Percentiles rank a stretch among this genome's conserved stretches.
Evolutionary conservation across 2,797 vertebrate species (phyloP).

Genomic region (Clamator glandarius): DNA sequence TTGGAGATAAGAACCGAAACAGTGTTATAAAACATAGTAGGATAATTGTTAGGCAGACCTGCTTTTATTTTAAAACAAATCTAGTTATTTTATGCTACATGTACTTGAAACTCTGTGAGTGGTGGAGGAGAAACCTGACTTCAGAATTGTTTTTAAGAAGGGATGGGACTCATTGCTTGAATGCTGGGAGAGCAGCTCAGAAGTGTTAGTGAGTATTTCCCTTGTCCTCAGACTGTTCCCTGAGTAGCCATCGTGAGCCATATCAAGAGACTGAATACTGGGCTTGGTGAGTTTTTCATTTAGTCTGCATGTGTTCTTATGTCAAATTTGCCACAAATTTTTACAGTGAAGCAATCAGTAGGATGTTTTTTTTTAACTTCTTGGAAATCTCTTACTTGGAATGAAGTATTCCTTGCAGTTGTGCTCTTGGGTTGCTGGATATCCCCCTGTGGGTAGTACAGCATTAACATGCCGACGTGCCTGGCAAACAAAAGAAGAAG

Average conservation of each 20-base stretch:
- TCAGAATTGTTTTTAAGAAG: background rate
- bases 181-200: background rate
- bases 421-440: background rate
- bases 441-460: background rate
- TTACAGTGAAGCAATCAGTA: background rate
- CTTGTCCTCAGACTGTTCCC: background rate
- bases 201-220: background rate
- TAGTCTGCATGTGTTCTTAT: background rate
- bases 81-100: background rate
- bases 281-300: background rate
- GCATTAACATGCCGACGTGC: fast-evolving
- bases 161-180: background rate
- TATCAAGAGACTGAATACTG: fast-evolving
- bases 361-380: background rate
- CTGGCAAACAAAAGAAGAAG: background rate
- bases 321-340: background rate
- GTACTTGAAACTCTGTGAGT: background rate
- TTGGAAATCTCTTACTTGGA: background rate
- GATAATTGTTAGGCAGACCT: background rate
- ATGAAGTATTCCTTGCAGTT: background rate
- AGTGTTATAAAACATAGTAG: background rate
- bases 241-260: too few species aligned
- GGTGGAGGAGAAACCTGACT: background rate
- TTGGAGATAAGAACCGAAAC: background rate
- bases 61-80: background rate